Conservation (phyloP, 2,888 invertebrate genomes). For the Lycia hirtaria region DNA sequence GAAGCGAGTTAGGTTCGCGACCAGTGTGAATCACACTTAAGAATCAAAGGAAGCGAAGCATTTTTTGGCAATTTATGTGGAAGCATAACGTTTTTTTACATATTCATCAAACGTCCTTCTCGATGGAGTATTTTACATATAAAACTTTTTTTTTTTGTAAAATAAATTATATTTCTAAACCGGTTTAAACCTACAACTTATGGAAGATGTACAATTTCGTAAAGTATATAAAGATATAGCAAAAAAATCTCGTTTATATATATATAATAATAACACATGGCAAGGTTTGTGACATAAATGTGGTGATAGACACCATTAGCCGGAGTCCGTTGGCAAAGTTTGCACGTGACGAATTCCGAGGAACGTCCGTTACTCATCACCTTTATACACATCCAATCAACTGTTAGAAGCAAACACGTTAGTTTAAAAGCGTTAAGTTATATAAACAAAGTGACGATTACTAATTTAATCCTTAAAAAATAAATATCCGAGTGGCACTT, state of each 20-base stretch:
- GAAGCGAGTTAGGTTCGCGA: too few species aligned
- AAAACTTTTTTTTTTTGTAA: too few species aligned
- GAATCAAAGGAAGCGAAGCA: slow-evolving; percentile 13
- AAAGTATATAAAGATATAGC: neutral
- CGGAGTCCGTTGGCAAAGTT: too few species aligned
- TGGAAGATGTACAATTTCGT: neutral
- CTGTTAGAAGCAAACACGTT: slow-evolving; percentile 6
- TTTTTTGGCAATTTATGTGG: slow-evolving; percentile 14
- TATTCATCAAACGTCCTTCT: too few species aligned
- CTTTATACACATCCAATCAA: slow-evolving; percentile 15
- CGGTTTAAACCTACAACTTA: neutral
- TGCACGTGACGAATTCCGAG: too few species aligned
- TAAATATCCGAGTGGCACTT: slow-evolving; percentile 28
- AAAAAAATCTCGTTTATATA: neutral
- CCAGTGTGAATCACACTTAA: neutral
- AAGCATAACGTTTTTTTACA: slow-evolving; percentile 7
- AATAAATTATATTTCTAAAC: too few species aligned
- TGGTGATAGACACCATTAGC: too few species aligned
- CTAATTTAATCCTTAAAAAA: slow-evolving; percentile 10
- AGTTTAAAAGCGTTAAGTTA: slow-evolving; percentile 19
- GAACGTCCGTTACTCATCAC: too few species aligned
- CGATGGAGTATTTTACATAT: too few species aligned
- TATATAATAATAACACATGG: slow-evolving; percentile 10
- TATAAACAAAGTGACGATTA: slow-evolving; percentile 20
- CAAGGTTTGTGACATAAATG: slow-evolving; percentile 35